These are phyloP conservation scores for Clytia hemisphaerica DNA, from an alignment of 30 jellyfish, hydroid and myxozoan species.

Conservation along the genomic window DNA sequence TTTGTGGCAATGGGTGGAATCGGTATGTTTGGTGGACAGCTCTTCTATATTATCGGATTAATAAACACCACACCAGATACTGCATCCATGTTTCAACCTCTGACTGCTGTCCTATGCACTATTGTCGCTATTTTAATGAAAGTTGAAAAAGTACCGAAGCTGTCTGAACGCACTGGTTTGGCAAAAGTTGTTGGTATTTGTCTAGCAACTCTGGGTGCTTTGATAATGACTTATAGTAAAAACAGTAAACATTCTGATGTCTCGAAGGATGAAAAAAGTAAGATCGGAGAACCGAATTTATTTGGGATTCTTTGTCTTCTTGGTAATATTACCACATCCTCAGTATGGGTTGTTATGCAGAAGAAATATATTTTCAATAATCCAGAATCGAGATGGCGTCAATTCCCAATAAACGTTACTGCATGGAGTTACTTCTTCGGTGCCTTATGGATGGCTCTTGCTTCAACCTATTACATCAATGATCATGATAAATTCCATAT, in stretches of 20 bases:
- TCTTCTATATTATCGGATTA: slow-evolving; percentile 16
- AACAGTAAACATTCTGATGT: neutral
- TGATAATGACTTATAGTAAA: slow-evolving; percentile 16
- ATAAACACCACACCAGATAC: slow-evolving; percentile 28
- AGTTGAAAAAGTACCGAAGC: slow-evolving; percentile 9
- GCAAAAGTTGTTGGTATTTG: slow-evolving; percentile 28
- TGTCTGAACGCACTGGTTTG: neutral
- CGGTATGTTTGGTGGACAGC: slow-evolving; percentile 24
- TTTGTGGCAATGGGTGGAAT: slow-evolving; percentile 6
- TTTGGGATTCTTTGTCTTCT: slow-evolving; percentile 25
- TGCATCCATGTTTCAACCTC: slow-evolving; percentile 51
- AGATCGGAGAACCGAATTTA: neutral
- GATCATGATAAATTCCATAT: slow-evolving; percentile 28
- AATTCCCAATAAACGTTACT: slow-evolving; percentile 19
- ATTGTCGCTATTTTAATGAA: slow-evolving; percentile 13
- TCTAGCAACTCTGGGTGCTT: slow-evolving; percentile 38
- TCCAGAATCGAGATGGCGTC: slow-evolving; percentile 32
- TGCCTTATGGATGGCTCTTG: slow-evolving; percentile 6
- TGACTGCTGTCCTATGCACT: slow-evolving; percentile 16
- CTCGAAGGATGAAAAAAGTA: neutral
- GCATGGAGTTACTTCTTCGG: slow-evolving; percentile 46
- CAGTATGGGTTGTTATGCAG: slow-evolving; percentile 23
- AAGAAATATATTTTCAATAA: slow-evolving; percentile 15
- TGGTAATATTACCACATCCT: slow-evolving; percentile 10
- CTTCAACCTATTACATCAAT: slow-evolving; percentile 23